A percentile compares a stretch with the other conserved stretches of the same genome.
These are phyloP conservation scores for Brassicogethes aeneus DNA, from an alignment of 2,888 invertebrate genomes.

Conservation along the genomic window DNA sequence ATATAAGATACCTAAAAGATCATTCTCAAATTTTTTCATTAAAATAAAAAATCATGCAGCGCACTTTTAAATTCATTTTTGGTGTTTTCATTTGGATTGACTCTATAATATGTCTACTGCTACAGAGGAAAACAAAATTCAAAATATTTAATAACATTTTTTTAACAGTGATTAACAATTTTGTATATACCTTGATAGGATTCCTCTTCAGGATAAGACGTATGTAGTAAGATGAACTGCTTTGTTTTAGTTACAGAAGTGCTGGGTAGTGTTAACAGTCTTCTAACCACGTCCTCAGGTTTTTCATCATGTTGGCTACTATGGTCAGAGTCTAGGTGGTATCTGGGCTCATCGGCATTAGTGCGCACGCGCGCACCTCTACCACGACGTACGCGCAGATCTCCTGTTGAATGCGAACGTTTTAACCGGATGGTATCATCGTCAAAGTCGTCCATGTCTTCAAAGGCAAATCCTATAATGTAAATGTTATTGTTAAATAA, in stretches of 20 bases:
- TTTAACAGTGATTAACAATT: too few species aligned
- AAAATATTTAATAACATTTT: too few species aligned
- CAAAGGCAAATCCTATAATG: constrained; percentile 29
- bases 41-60: too few species aligned
- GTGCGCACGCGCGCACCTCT: constrained; percentile 31
- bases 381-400: constrained; percentile 38
- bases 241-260: constrained; percentile 32
- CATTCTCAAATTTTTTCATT: too few species aligned
- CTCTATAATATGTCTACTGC: too few species aligned
- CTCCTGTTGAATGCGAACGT: constrained; percentile 45
- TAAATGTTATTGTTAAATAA: not conserved
- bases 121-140: too few species aligned
- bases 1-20: too few species aligned
- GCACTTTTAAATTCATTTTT: too few species aligned
- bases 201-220: constrained; percentile 33
- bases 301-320: constrained; percentile 45
- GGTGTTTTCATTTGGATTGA: too few species aligned
- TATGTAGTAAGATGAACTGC: constrained; percentile 34
- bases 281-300: constrained; percentile 41
- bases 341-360: constrained; percentile 39
- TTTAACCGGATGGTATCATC: constrained; percentile 37
- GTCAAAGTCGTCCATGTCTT: constrained; percentile 37
- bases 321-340: constrained; percentile 45
- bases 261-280: constrained; percentile 38
- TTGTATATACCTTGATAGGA: constrained; percentile 26